A percentile compares a stretch with the other conserved stretches of the same genome.
These are phyloP conservation scores for Hypomecis punctinalis DNA, from an alignment of 2,888 invertebrate genomes.

Conservation along the genomic window DNA sequence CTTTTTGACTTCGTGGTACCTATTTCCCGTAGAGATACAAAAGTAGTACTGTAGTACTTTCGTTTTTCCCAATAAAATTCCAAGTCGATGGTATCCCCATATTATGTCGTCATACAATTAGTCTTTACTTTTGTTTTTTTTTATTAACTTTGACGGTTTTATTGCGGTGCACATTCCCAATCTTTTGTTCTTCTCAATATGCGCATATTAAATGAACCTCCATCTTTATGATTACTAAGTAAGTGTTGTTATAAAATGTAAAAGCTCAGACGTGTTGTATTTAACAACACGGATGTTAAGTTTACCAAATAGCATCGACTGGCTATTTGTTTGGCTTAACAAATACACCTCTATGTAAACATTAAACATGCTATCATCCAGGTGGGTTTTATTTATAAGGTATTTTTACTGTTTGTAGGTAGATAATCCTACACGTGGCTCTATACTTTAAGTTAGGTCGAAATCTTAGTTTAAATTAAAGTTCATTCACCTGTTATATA, in stretches of 20 bases:
- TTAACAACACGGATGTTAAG: constrained; percentile 52
- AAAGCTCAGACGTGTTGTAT: constrained; percentile 51
- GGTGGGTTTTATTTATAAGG: constrained; percentile 38
- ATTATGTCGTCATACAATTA: neutral
- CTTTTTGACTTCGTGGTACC: too few species aligned
- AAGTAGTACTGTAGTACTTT: too few species aligned
- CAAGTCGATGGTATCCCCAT: too few species aligned
- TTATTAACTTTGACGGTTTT: constrained; percentile 1
- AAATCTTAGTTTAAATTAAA: constrained; percentile 5
- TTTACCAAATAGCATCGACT: constrained; percentile 53
- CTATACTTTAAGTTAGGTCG: constrained; percentile 25
- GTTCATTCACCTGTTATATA: constrained; percentile 16
- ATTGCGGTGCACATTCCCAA: neutral
- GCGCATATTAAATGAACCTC: constrained; percentile 21
- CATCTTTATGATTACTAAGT: constrained; percentile 15
- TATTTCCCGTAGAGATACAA: too few species aligned
- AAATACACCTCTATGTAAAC: constrained; percentile 56
- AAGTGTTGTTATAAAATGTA: constrained; percentile 41
- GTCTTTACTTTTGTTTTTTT: too few species aligned
- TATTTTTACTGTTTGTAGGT: constrained; percentile 33
- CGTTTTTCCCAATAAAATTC: too few species aligned
- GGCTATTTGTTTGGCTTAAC: constrained; percentile 56
- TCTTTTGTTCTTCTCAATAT: constrained; percentile 16
- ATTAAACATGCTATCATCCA: constrained; percentile 53
- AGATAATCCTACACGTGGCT: constrained; percentile 30